Evolutionary conservation across 2,888 invertebrate genomes (phyloP), one percentile per base, ranked within the genome.

Genomic region (Tiliacea aurago): DNA sequence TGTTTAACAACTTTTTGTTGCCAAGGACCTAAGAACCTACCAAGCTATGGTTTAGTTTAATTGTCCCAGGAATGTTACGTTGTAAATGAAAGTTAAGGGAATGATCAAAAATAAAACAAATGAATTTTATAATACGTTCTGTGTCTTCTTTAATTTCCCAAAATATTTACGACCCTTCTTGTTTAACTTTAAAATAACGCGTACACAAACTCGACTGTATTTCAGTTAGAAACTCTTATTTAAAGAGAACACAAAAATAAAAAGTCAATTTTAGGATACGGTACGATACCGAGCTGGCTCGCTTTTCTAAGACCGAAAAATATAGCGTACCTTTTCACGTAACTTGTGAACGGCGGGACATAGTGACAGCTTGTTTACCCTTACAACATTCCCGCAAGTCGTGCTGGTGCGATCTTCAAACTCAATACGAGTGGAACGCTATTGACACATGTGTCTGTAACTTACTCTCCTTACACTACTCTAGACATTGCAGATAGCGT

Each of bases 21-120:
- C 76, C 76, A 86, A 85, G 78, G 86, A 86, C 78, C 72, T 86
- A 85, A 82, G 85, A 82, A 82, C 85, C 83, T 66, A 69, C 45
- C 56, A 33, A 49, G 45, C 43, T 83, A 28, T 33, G 43, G 61
- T 63, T 68, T 53, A 47, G 20, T 59, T 81, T 51, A 55, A 59
- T 63, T 43, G 33, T 59, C 55, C 59, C 53, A 61, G 51, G n/a
- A 47, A 76, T 67, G 43, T 70, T 23, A 75, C 69, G 62, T 81
- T 73, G 67, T 68, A 55, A 65, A 65, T 68, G 56, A 59, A 84
- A 73, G 11, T 58, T 62, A 49, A 45, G 67, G 33, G 67, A 41
- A 61, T 33, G 23, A 56, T 79, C 59, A 66, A 45, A 78, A 80
- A 80, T 84, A 80, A 84, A 81, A 84, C n/a, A 67, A 76, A 49